These are phyloP conservation scores for Drosophila mimica DNA, from an alignment of 2,888 invertebrate genomes.

Conservation along the genomic window DNA sequence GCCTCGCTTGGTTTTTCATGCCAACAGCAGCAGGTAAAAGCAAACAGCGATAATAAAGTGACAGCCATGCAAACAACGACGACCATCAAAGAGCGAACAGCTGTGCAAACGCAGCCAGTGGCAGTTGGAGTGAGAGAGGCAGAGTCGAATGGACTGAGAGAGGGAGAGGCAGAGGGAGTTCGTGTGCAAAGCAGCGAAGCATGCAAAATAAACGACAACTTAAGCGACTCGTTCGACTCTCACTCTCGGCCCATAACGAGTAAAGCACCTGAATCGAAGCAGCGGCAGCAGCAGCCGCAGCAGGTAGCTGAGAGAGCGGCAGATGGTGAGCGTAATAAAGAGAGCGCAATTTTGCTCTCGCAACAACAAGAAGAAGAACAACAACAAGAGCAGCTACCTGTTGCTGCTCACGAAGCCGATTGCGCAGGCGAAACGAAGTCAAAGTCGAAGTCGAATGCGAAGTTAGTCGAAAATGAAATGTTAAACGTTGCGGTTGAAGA, in stretches of 20 bases:
- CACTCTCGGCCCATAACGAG: slow-evolving; percentile 58
- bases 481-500: slow-evolving; percentile 81
- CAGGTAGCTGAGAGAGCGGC: slow-evolving; percentile 49
- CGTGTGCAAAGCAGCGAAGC: slow-evolving; percentile 63
- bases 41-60: slow-evolving; percentile 67
- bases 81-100: slow-evolving; percentile 60
- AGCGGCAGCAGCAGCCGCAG: slow-evolving; percentile 49
- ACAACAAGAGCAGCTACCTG: slow-evolving; percentile 53
- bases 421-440: slow-evolving; percentile 71
- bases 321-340: slow-evolving; percentile 24
- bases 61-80: slow-evolving; percentile 43
- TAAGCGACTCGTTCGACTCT: slow-evolving; percentile 61
- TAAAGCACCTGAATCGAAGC: slow-evolving; percentile 73
- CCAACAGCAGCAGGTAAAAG: slow-evolving; percentile 68
- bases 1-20: slow-evolving; percentile 59
- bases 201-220: slow-evolving; percentile 75
- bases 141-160: not conserved
- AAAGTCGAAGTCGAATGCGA: slow-evolving; percentile 56
- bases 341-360: slow-evolving; percentile 20
- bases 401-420: slow-evolving; percentile 56
- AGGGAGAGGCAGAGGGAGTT: slow-evolving; percentile 4
- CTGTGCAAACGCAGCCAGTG: slow-evolving; percentile 64
- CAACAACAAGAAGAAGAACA: slow-evolving; percentile 24
- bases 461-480: slow-evolving; percentile 83
- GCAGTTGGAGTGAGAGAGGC: slow-evolving; percentile 3